Conservation (phyloP, 2,113 vertebrate genomes). For the Oceanites oceanicus region DNA sequence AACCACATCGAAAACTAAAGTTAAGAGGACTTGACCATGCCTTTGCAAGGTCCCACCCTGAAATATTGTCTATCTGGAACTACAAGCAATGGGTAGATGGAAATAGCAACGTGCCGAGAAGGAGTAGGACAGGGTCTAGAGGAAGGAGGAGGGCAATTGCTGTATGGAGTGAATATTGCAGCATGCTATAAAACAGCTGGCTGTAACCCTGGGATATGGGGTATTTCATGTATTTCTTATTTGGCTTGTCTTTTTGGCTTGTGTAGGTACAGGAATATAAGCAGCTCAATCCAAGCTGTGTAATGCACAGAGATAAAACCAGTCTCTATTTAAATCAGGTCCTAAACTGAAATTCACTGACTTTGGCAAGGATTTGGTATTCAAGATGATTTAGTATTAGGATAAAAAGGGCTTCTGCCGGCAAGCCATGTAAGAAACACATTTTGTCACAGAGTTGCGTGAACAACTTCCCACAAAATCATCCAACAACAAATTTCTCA, state of each 20-base stretch:
- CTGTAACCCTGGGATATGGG: background rate
- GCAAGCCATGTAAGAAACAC: background rate
- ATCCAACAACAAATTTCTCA: background rate
- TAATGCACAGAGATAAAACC: background rate
- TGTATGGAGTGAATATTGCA: background rate
- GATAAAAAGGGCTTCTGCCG: background rate
- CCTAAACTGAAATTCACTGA: background rate
- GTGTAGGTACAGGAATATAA: background rate
- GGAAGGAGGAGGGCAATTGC: background rate
- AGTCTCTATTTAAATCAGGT: background rate
- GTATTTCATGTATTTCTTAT: background rate
- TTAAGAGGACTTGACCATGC: background rate
- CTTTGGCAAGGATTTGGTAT: background rate
- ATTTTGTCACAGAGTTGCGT: background rate
- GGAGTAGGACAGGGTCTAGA: background rate
- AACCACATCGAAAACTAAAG: background rate
- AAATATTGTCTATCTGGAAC: background rate
- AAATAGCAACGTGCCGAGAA: background rate
- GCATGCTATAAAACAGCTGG: background rate
- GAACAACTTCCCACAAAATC: background rate
- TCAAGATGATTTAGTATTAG: background rate
- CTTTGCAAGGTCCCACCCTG: background rate
- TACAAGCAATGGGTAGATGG: background rate
- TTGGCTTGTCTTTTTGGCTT: background rate
- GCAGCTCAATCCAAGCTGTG: background rate